These are phyloP conservation scores for Germaria angustata DNA, from an alignment of 2,888 invertebrate species.

Conservation along the genomic window DNA sequence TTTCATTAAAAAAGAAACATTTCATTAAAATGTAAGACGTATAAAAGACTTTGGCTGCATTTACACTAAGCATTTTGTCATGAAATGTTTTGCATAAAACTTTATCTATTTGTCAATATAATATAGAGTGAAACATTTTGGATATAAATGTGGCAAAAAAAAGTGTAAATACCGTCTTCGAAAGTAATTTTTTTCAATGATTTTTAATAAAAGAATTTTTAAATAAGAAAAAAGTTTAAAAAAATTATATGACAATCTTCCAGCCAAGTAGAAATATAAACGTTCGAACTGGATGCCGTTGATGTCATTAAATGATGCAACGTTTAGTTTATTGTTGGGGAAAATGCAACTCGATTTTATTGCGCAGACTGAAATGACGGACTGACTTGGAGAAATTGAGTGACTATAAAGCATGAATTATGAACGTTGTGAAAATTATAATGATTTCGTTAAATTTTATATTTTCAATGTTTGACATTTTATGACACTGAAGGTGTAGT, in stretches of 20 bases:
- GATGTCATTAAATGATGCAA: not conserved
- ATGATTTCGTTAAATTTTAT: constrained; percentile 70
- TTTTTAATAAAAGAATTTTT: constrained; percentile 72
- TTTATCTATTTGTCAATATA: too few species aligned
- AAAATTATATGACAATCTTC: not conserved
- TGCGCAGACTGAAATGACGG: not conserved
- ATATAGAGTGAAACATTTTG: too few species aligned
- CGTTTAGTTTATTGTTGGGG: not conserved
- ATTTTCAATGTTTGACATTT: constrained; percentile 66
- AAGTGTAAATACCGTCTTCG: not conserved
- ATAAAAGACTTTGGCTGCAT: too few species aligned
- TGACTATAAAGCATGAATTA: constrained; percentile 71
- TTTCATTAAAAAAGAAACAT: constrained; percentile 10
- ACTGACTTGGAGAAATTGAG: constrained; percentile 28
- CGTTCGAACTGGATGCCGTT: not conserved
- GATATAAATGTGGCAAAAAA: too few species aligned
- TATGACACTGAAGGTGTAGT: constrained; percentile 63
- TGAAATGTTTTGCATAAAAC: too few species aligned
- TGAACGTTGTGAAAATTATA: constrained; percentile 74
- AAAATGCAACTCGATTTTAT: constrained; percentile 7
- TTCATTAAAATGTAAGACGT: constrained; percentile 4
- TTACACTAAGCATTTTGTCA: too few species aligned
- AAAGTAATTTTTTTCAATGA: constrained; percentile 68
- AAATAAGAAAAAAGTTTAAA: constrained; percentile 56
- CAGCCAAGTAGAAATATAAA: not conserved